phyloP scores from a whole-genome alignment of 37 sponge, comb jelly and placozoan species.

The Cliona cf. orientalis region DNA sequence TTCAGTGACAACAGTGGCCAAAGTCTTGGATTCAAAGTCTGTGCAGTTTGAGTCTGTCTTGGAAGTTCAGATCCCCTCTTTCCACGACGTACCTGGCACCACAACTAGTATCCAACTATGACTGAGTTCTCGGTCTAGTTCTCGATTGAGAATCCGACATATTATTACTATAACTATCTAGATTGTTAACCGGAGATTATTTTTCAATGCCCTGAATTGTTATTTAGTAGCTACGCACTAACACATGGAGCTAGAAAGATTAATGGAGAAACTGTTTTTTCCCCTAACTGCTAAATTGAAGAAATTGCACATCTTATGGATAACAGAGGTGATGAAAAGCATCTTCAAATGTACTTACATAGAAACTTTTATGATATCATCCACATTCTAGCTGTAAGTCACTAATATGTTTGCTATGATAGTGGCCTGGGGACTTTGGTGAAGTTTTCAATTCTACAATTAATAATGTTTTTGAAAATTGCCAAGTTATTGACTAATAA shows the following conservation, averaged over 20 bases:
- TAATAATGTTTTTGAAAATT: too few species aligned
- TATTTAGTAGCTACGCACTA: too few species aligned
- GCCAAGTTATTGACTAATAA: too few species aligned
- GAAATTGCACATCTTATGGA: slow-evolving; percentile 25
- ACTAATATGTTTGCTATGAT: not conserved
- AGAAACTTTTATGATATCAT: slow-evolving; percentile 46
- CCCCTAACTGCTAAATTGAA: not conserved
- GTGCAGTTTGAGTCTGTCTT: slow-evolving; percentile 16
- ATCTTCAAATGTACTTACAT: slow-evolving; percentile 58
- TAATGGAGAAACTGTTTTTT: too few species aligned
- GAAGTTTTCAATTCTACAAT: too few species aligned
- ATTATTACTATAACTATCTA: too few species aligned
- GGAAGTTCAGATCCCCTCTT: slow-evolving; percentile 2
- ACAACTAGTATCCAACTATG: slow-evolving; percentile 54
- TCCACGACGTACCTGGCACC: slow-evolving; percentile 38
- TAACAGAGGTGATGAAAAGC: not conserved
- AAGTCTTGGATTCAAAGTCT: slow-evolving; percentile 15
- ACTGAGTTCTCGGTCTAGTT: too few species aligned
- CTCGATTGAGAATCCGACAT: too few species aligned
- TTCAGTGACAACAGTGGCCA: slow-evolving; percentile 5
- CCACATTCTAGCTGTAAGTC: slow-evolving; percentile 12
- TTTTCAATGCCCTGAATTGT: too few species aligned
- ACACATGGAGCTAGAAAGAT: too few species aligned
- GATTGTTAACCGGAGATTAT: too few species aligned
- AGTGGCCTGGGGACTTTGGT: too few species aligned